Evolutionary conservation across 2,113 vertebrate genomes (phyloP), one percentile per base, ranked within the genome.

Genomic region (Tyrannus savana): DNA sequence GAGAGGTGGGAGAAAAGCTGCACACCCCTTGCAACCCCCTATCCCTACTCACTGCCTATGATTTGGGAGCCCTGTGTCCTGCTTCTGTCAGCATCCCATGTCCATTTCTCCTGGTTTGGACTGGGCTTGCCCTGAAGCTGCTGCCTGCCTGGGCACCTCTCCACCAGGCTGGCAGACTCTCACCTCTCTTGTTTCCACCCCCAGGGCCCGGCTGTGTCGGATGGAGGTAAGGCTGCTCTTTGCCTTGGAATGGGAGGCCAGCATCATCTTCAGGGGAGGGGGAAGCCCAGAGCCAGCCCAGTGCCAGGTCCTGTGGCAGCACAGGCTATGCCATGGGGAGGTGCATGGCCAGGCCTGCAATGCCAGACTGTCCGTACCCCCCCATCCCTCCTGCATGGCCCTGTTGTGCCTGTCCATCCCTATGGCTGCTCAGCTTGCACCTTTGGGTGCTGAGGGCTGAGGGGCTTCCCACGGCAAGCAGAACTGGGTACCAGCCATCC

Each of bases 181-280:
- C 79, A 98, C 72, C 81, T 82, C 83, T 95, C 60, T 52, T 56
- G 75, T 97, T 27, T 96, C 95, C 49, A 88, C 87, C 92, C 97
- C 60, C 88, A 98, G 98, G 98, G 98, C 94, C 94, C 98, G 0
- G 98, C 98, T 41, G 98, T 98, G 67, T 98, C 98, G 0, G 98
- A 98, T 85, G 98, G 98, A 98, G 98, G 98, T 98, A 93, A 98
- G 98, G 95, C 77, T 91, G 42, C 66, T 77, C 66, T 69, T 81
- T 77, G 81, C 74, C 64, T 68, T 52, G 50, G 64, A 18, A 52
- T 0, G 0, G 75, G 81, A 84, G 76, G 46, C 27, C 3, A 1
- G 37, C 58, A 47, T 37, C 27, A 4, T 83, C 69, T 56, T 60
- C 62, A 62, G 80, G 89, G 91, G 58, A 86, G 77, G 62, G 86